Conservation (phyloP, 2,797 vertebrate genomes). For the Discoglossus pictus region DNA sequence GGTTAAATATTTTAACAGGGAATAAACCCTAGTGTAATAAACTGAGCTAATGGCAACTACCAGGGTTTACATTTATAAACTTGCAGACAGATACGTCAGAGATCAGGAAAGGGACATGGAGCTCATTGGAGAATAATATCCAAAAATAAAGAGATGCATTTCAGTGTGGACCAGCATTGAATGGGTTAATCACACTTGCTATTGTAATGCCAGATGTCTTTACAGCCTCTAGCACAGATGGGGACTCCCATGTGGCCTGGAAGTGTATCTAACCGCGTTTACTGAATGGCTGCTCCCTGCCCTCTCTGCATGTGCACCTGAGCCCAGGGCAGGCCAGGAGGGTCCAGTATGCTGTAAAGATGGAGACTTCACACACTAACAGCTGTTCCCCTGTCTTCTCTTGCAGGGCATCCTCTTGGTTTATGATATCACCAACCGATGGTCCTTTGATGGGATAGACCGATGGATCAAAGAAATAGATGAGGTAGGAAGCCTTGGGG, state of each 20-base stretch:
- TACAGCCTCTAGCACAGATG: neutral
- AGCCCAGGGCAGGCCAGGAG: neutral
- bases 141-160: too few relatives aligned
- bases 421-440: constrained; percentile 96
- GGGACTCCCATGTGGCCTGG: neutral
- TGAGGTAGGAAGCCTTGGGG: constrained; percentile 73
- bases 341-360: neutral
- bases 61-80: too few relatives aligned
- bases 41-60: too few relatives aligned
- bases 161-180: too few relatives aligned
- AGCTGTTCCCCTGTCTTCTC: constrained; percentile 15
- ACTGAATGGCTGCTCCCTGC: neutral
- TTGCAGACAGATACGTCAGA: too few relatives aligned
- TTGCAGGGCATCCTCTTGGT: constrained; percentile 94
- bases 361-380: neutral
- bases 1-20: too few relatives aligned
- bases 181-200: too few relatives aligned
- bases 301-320: neutral
- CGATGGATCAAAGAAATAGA: constrained; percentile 98
- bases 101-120: too few relatives aligned
- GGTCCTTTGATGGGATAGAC: constrained; percentile 98
- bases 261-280: too few relatives aligned
- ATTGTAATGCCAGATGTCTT: neutral
- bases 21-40: too few relatives aligned
- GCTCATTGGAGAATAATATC: too few relatives aligned